A percentile compares a stretch with the other conserved stretches of the same genome.
phyloP scores from a whole-genome alignment of 1,140 invertebrate genomes.

The Drosophila subpulchrella region DNA sequence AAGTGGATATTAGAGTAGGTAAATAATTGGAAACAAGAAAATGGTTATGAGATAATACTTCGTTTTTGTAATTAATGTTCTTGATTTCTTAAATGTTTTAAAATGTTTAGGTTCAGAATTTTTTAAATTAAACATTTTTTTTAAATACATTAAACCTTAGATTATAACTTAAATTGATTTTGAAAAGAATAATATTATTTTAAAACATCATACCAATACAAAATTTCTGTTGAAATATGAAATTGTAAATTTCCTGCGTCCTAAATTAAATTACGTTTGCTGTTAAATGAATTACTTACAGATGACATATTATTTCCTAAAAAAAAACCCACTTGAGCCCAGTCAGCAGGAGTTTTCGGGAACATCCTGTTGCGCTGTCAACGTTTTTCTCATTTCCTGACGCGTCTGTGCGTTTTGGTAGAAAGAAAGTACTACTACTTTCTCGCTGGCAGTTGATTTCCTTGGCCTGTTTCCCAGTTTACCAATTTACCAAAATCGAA shows the following conservation, averaged over 20 bases:
- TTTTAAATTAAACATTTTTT: too few relatives aligned
- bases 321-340: slow-evolving; percentile 19
- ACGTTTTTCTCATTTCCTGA: slow-evolving; percentile 63
- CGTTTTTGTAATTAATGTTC: too few relatives aligned
- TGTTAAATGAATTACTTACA: too few relatives aligned
- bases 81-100: too few relatives aligned
- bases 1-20: background rate
- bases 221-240: too few relatives aligned
- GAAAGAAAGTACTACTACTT: slow-evolving; percentile 46
- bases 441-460: slow-evolving; percentile 58
- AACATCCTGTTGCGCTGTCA: slow-evolving; percentile 69
- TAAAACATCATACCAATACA: too few relatives aligned
- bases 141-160: too few relatives aligned
- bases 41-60: background rate
- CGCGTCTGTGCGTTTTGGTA: slow-evolving; percentile 35
- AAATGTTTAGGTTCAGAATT: too few relatives aligned
- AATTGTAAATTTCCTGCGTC: too few relatives aligned
- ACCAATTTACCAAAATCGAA: slow-evolving; percentile 46
- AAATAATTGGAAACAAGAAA: background rate
- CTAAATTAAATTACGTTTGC: too few relatives aligned
- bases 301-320: background rate
- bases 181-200: too few relatives aligned
- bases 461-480: slow-evolving; percentile 47
- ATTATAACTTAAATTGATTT: too few relatives aligned
- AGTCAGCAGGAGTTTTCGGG: slow-evolving; percentile 13